phyloP scores from a whole-genome alignment of 2,888 invertebrate genomes.

The Arrhopalites spinosus region DNA sequence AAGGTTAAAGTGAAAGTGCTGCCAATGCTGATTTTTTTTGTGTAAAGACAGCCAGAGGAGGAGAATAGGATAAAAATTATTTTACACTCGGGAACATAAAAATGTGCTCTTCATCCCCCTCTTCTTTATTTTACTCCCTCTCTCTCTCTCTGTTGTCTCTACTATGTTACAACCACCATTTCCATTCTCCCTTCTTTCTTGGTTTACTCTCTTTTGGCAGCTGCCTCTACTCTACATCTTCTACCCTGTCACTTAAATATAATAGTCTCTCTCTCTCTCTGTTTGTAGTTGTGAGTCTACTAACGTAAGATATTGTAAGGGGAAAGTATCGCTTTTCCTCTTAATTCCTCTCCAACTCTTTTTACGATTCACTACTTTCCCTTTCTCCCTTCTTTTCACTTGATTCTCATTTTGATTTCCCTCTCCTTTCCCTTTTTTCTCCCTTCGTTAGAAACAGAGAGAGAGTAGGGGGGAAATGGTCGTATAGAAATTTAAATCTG shows the following conservation, averaged over 20 bases:
- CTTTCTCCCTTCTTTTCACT: not conserved
- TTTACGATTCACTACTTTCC: constrained; percentile 2
- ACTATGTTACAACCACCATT: too few relatives aligned
- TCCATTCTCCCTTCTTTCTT: not conserved
- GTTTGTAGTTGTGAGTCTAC: too few relatives aligned
- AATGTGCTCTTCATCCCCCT: not conserved
- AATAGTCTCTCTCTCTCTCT: too few relatives aligned
- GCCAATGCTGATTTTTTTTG: constrained; percentile 27
- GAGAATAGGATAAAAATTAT: constrained; percentile 18
- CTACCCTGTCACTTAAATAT: not conserved
- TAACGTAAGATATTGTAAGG: too few relatives aligned
- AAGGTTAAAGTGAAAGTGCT: constrained; percentile 28
- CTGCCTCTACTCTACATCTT: not conserved
- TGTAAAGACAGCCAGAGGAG: not conserved
- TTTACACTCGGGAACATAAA: constrained; percentile 31
- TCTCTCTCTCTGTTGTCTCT: not conserved
- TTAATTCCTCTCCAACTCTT: not conserved
- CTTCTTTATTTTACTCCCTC: not conserved
- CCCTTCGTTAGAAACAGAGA: not conserved
- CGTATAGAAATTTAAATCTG: not conserved
- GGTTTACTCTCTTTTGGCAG: constrained; percentile 4
- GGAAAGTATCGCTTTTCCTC: not conserved
- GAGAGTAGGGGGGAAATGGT: too few relatives aligned
- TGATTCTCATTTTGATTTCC: not conserved
- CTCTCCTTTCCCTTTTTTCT: not conserved